A percentile compares a stretch with the other conserved stretches of the same genome.
These are phyloP conservation scores for Babyrousa celebensis DNA, from an alignment of 2,797 vertebrate genomes.

Conservation along the genomic window DNA sequence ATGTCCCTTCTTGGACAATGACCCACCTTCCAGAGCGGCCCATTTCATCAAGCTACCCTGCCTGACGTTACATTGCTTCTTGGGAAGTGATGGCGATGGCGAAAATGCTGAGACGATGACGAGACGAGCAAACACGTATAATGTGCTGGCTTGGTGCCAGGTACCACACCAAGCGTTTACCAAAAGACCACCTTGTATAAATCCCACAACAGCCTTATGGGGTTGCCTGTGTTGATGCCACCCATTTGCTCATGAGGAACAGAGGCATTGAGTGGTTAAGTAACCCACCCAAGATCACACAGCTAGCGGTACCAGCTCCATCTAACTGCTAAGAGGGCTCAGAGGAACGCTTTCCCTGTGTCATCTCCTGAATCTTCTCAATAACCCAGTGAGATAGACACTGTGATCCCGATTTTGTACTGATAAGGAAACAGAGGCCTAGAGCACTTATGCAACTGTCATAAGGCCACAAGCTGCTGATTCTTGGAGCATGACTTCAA, in stretches of 20 bases:
- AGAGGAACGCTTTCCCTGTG: background rate
- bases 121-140: fast-evolving
- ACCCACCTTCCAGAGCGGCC: background rate
- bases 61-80: background rate
- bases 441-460: background rate
- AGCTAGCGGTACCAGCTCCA: background rate
- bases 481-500: background rate
- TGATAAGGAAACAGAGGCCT: background rate
- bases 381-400: background rate
- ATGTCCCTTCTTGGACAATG: background rate
- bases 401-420: background rate
- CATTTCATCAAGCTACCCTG: background rate
- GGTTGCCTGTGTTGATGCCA: background rate
- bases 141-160: too few species aligned
- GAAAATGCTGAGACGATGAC: background rate
- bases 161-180: background rate
- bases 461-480: background rate
- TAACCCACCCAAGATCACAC: background rate
- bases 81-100: background rate
- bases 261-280: background rate
- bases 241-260: background rate
- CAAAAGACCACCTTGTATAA: background rate
- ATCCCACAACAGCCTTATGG: background rate
- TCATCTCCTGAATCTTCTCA: background rate
- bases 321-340: background rate